Evolutionary conservation across 2,888 invertebrate species (phyloP), one percentile per base, ranked within the genome.

Genomic region (Alsophila aescularia): DNA sequence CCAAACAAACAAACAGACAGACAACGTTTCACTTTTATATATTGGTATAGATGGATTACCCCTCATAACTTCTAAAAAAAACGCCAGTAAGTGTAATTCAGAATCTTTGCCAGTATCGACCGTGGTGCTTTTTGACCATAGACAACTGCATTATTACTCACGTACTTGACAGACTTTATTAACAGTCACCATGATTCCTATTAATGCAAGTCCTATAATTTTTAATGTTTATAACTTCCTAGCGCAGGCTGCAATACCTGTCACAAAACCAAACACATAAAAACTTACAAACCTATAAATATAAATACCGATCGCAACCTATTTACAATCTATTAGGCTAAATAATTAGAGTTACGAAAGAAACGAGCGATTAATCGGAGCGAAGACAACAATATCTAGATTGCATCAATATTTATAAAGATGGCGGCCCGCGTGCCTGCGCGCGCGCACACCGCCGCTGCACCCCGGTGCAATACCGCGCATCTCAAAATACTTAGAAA

Each of bases 401-500:
- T 87, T 86, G 83, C 87, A 90, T 89, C 83, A 89, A 88, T 90
- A 90, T 90, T 87, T 79, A 90, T 89, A 77, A 83, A 83, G 83
- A 84, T 79, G 77, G 74, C 72, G 71, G 75, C 66, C 70, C 67
- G 70, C 70, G 71, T 44, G 66, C 66, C 73, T 68, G 72, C 71
- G 74, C 73, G 60, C 65, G 74, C 85, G 81, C 87, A 87, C 73
- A 81, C 68, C 82, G 77, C 64, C 71, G 67, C 70, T 79, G 87
- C 87, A 76, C 83, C 73, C 69, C 85, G 86, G 45, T 45, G 50
- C 50, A 56, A 41, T 56, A 56, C 45, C 55, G 55, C 55, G 55
- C 43, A n/a, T 54, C 18, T 37, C 4, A 21, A 37, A 6, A 6
- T 8, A 15, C 18, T 35, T 42, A 24, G 13, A 48, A 53, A 43